phyloP scores from a whole-genome alignment of 2,113 vertebrate species.

The Chaetops frenatus region DNA sequence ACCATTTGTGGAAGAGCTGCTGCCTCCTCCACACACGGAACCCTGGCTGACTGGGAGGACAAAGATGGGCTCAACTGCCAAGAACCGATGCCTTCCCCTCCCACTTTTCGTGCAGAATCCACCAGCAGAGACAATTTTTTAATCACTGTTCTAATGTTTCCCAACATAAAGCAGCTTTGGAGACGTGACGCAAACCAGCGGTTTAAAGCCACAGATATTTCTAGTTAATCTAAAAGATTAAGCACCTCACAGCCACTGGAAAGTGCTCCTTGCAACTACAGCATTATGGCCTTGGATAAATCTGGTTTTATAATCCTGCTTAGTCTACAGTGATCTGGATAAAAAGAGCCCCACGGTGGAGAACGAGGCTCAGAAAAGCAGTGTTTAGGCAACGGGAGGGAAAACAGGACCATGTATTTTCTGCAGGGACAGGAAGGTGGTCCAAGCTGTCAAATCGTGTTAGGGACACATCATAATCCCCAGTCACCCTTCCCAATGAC shows the following conservation, averaged over 20 bases:
- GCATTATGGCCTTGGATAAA: conserved; percentile 48
- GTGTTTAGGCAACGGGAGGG: conserved; percentile 1
- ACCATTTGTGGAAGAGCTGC: rapidly evolving
- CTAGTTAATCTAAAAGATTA: conserved; percentile 68
- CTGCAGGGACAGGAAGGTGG: conserved; percentile 17
- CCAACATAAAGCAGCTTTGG: conserved; percentile 55
- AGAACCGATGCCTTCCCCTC: not conserved
- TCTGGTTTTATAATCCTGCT: conserved; percentile 67
- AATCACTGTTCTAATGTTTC: conserved; percentile 41
- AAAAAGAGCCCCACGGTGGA: conserved; percentile 5
- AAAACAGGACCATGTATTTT: not conserved
- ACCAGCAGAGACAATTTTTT: conserved; percentile 17
- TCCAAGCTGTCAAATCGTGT: not conserved
- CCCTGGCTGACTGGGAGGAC: not conserved
- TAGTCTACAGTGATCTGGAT: conserved; percentile 63
- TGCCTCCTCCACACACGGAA: rapidly evolving
- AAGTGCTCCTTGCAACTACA: conserved; percentile 30
- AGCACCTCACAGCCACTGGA: conserved; percentile 54
- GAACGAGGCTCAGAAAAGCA: not conserved
- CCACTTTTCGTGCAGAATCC: not conserved
- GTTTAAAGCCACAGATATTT: conserved; percentile 62
- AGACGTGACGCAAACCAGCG: conserved; percentile 56
- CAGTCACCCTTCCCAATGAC: not conserved
- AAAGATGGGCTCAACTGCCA: not conserved
- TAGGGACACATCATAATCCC: conserved; percentile 7